Percentiles rank a stretch among this genome's conserved stretches.
phyloP scores from a whole-genome alignment of 1,140 invertebrate genomes.

The Lepidurus couesii region DNA sequence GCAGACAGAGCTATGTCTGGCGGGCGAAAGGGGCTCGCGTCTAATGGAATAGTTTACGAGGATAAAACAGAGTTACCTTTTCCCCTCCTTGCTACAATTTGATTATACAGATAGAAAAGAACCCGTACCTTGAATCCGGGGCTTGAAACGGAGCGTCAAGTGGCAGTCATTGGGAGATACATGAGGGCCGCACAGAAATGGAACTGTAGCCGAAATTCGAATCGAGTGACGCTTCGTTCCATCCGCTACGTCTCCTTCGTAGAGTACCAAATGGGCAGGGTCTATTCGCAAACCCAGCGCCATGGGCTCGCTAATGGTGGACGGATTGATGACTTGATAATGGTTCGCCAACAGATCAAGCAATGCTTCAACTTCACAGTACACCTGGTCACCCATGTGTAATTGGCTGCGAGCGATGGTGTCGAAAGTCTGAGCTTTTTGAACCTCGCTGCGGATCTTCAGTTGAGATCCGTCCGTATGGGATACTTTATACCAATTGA shows the following conservation, averaged over 20 bases:
- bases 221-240: background rate
- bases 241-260: constrained; percentile 21
- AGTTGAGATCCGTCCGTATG: background rate
- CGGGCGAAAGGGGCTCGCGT: background rate
- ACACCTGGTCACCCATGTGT: constrained; percentile 23
- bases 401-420: background rate
- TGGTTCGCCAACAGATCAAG: background rate
- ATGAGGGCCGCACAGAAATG: constrained; percentile 26
- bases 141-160: constrained; percentile 18
- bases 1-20: constrained; percentile 25
- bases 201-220: constrained; percentile 14
- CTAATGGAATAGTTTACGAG: background rate
- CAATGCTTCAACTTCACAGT: constrained; percentile 35
- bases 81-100: background rate
- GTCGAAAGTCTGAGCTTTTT: background rate
- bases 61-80: background rate
- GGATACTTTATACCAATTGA: constrained; percentile 11
- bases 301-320: constrained; percentile 30
- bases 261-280: constrained; percentile 16
- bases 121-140: background rate
- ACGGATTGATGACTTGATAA: constrained; percentile 30
- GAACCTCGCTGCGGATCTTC: background rate
- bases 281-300: constrained; percentile 28
- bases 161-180: constrained; percentile 28
- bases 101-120: background rate